phyloP scores from a whole-genome alignment of 2,113 vertebrate genomes.

The Pluvialis apricaria region DNA sequence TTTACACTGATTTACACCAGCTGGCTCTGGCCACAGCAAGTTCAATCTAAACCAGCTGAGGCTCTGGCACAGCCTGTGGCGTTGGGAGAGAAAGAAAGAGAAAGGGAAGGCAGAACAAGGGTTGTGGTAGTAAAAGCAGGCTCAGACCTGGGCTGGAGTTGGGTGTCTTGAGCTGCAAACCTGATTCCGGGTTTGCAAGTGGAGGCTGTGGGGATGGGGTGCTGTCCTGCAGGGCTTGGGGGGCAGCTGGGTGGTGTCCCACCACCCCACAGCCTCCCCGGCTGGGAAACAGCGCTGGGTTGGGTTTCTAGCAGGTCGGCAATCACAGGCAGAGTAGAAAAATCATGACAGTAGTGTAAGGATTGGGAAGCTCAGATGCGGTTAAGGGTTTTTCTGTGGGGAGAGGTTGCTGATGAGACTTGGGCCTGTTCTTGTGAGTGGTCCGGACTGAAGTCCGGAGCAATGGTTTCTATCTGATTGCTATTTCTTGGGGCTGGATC shows the following conservation, averaged over 20 bases:
- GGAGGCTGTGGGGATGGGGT: background rate
- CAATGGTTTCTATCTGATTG: background rate
- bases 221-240: background rate
- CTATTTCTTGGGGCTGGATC: background rate
- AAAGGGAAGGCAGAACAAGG: background rate
- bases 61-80: background rate
- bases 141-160: background rate
- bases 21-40: background rate
- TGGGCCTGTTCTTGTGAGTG: background rate
- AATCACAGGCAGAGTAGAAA: background rate
- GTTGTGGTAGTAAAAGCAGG: background rate
- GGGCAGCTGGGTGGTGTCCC: background rate
- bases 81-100: background rate
- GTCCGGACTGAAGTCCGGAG: background rate
- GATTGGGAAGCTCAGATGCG: background rate
- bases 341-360: accelerated
- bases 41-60: conserved; percentile 2
- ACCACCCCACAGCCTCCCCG: background rate
- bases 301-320: background rate
- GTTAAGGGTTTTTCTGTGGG: background rate
- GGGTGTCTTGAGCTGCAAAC: background rate
- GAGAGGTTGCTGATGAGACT: background rate
- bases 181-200: no score
- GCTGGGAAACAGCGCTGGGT: background rate
- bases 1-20: background rate